Evolutionary conservation across 2,113 vertebrate species (phyloP), one percentile per base, ranked within the genome.

Genomic region (Cyprinodon tularosa): DNA sequence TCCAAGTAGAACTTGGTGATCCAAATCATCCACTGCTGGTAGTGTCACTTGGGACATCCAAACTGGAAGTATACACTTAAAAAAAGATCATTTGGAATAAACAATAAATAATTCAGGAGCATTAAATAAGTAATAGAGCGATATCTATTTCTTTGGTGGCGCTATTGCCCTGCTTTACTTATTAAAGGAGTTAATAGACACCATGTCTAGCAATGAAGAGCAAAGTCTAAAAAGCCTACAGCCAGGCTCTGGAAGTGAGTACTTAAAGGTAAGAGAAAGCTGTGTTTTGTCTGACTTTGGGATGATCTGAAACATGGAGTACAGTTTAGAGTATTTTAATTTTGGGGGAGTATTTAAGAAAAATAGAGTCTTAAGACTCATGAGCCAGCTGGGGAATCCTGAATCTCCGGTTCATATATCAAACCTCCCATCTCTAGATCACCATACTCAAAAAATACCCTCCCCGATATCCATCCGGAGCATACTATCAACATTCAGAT

Each of bases 71-170:
- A 86, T 91, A 88, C 79, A 85, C 85, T 85, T 10, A 87, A 78
- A 78, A 81, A 90, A 92, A 93, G 91, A 90, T 92, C 72, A 91
- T 94, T 93, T 91, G 86, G 90, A 93, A 93, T 94, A 94, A 92
- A 93, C 90, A 92, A 88, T 94, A 90, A 94, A 94, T 94, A 85
- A 94, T 94, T 94, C 84, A 94, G 79, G 50, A 44, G 62, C 61
- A 87, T 91, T 94, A 88, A 94, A 94, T 94, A 94, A 94, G 90
- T 94, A 93, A 94, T 93, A 89, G 81, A 84, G 86, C 82, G 88
- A 92, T 93, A 93, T 94, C 91, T 92, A 90, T 93, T 92, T 90
- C 92, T 93, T 93, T 92, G 87, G 88, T 91, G 92, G 89, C 83
- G 64, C 92, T 91, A 92, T 92, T 91, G 91, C 88, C 86, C 88